phyloP scores from a whole-genome alignment of 2,888 invertebrate genomes.

The Lepas anatifera region DNA sequence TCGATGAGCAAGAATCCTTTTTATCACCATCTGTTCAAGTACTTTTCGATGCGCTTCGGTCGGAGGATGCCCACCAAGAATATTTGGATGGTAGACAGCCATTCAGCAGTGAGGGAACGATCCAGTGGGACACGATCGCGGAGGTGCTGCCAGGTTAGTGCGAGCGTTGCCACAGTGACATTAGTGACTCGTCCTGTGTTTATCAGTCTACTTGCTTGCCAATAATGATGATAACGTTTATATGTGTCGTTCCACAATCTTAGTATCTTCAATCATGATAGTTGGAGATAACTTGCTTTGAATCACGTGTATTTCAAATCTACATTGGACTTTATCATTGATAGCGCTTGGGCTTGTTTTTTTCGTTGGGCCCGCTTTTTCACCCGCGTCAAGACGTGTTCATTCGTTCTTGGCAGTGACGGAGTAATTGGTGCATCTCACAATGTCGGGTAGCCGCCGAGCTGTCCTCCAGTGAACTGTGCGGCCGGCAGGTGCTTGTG shows the following conservation, averaged over 20 bases:
- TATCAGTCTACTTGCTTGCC: not conserved
- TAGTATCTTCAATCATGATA: not conserved
- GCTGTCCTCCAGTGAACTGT: too few species aligned
- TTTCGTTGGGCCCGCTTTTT: too few species aligned
- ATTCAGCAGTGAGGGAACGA: not conserved
- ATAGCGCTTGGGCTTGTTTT: too few species aligned
- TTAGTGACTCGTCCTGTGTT: not conserved
- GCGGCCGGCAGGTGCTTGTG: not conserved
- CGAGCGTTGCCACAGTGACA: not conserved
- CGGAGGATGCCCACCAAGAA: not conserved
- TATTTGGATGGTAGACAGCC: not conserved
- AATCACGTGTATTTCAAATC: too few species aligned
- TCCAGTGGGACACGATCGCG: not conserved
- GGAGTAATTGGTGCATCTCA: too few species aligned
- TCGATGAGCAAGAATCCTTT: not conserved
- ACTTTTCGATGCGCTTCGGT: not conserved
- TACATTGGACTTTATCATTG: too few species aligned
- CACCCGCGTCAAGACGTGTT: too few species aligned
- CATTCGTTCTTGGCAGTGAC: too few species aligned
- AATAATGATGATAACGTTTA: not conserved
- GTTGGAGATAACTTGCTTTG: not conserved
- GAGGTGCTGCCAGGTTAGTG: not conserved
- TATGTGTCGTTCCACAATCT: not conserved
- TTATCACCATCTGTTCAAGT: not conserved
- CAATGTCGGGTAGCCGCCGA: too few species aligned